These are phyloP conservation scores for Drosophila biarmipes DNA, from an alignment of 1,140 invertebrate genomes.

Conservation along the genomic window DNA sequence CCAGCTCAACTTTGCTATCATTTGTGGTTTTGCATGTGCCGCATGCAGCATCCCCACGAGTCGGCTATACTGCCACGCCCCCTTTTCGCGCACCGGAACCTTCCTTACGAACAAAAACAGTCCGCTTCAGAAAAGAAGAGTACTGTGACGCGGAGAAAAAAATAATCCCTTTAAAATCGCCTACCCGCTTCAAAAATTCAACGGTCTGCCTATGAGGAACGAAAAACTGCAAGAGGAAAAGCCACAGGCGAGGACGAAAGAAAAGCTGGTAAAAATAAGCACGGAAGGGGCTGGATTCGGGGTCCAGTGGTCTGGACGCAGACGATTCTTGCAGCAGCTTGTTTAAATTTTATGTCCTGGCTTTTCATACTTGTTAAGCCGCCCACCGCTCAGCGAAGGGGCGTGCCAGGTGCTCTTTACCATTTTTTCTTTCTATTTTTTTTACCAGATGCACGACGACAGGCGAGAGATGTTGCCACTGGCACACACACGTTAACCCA, in stretches of 20 bases:
- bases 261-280: conserved; percentile 10
- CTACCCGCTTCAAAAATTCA: conserved; percentile 52
- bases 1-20: conserved; percentile 39
- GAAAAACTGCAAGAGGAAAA: conserved; percentile 29
- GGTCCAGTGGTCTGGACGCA: neutral
- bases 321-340: conserved; percentile 52
- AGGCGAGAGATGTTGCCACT: conserved; percentile 13
- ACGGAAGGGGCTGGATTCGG: neutral
- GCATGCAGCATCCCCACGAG: conserved; percentile 17
- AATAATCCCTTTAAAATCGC: conserved; percentile 44
- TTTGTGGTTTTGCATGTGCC: conserved; percentile 47
- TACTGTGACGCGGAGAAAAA: neutral
- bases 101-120: conserved; percentile 5
- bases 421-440: neutral
- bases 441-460: conserved; percentile 21
- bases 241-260: conserved; percentile 23
- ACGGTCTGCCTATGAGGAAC: conserved; percentile 49
- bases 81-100: neutral
- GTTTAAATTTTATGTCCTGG: conserved; percentile 57
- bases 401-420: conserved; percentile 7
- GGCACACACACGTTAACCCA: conserved; percentile 5
- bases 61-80: neutral
- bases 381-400: conserved; percentile 11
- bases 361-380: conserved; percentile 41
- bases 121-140: neutral